Evolutionary conservation across 2,113 vertebrate species (phyloP), one percentile per base, ranked within the genome.

Genomic region (Ibidorhyncha struthersii): DNA sequence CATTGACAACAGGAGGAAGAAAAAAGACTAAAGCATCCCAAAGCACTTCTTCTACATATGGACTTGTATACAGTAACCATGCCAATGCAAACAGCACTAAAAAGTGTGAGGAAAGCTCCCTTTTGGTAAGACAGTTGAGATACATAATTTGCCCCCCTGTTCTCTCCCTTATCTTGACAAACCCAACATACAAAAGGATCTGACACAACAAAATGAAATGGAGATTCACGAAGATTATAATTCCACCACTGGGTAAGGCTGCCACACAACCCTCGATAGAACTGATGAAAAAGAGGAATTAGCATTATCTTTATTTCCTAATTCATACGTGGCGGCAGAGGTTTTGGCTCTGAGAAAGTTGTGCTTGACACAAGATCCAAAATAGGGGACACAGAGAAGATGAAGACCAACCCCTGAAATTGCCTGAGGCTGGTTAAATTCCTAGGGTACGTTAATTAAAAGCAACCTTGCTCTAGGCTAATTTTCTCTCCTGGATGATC

Each of bases 111-210:
- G 67, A 92, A 72, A 50, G 12, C 25, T 71, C 23, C n/a, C 25
- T 41, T 80, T 43, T 47, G 76, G 10, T 16, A 69, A 69, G 8
- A 52, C 4, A 61, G 26, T 8, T 13, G 4, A 11, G 32, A 52
- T 12, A 34, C 22, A 26, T 36, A 2, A n/a, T 62, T n/a, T 36
- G 18, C 4, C 38, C 13, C 27, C 1, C 61, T n/a, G 0, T 45
- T 85, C 18, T 65, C 40, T 65, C 40, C 34, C 27, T 20, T 47
- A 23, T 13, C 73, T 50, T 65, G 50, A 83, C 43, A 91, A 92
- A 74, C 6, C 14, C 26, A 52, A 23, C 40, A 43, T 12, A 38
- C 17, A 36, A 65, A 69, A 47, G 10, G 12, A 92, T 6, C 34
- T 47, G 34, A 40, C 52, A 59, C 40, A 82, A 66, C 36, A 78